phyloP scores from a whole-genome alignment of 2,888 invertebrate genomes.

The Euplexia lucipara region DNA sequence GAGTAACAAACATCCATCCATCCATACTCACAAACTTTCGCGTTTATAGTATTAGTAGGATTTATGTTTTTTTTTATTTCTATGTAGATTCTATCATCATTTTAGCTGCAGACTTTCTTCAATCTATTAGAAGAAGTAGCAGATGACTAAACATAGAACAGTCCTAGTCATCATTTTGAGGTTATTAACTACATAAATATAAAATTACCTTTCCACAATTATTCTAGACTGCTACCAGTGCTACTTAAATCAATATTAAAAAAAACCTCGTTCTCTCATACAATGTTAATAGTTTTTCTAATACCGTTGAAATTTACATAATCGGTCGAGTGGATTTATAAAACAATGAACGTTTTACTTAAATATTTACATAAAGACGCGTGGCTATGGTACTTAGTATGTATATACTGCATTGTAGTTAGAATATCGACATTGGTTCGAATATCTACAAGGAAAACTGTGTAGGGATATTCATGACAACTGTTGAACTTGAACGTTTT shows the following conservation, averaged over 20 bases:
- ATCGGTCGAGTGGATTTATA: constrained; percentile 61
- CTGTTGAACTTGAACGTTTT: not conserved
- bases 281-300: constrained; percentile 48
- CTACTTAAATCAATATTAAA: constrained; percentile 10
- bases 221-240: too few relatives aligned
- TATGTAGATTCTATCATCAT: too few relatives aligned
- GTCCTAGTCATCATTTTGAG: not conserved
- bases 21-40: too few relatives aligned
- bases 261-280: constrained; percentile 30
- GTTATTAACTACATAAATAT: constrained; percentile 5
- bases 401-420: not conserved
- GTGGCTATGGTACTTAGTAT: constrained; percentile 50
- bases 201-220: constrained; percentile 13
- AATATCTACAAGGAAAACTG: not conserved
- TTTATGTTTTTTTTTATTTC: too few relatives aligned
- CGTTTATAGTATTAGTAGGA: too few relatives aligned
- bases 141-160: not conserved
- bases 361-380: constrained; percentile 68
- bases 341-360: constrained; percentile 61
- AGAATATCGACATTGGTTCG: not conserved
- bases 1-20: too few relatives aligned
- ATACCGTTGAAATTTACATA: constrained; percentile 56
- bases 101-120: too few relatives aligned
- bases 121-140: constrained; percentile 14
- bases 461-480: not conserved